Evolutionary conservation across 2,113 vertebrate species (phyloP), one percentile per base, ranked within the genome.

Genomic region (Trachemys scripta): DNA sequence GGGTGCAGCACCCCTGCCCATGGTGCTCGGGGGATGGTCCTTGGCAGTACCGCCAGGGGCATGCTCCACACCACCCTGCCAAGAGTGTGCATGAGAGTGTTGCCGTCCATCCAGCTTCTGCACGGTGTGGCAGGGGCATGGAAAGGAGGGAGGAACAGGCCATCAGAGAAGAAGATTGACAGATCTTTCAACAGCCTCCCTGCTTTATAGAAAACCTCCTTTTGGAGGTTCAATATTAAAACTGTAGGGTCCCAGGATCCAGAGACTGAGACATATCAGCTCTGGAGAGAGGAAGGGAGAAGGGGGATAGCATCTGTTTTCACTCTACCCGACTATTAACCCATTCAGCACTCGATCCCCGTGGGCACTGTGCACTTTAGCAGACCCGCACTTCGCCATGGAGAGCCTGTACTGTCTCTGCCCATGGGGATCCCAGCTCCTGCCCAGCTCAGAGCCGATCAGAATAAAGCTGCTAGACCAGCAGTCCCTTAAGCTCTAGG

Each of bases 241-340:
- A 35, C 20, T 6, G 42, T 5, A 20, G 49, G 3, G 47, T 19
- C 17, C 1, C 42, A 35, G 42, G 13, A 10, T 38, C 22, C n/a
- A 22, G 80, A 35, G 2, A 9, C 1, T 72, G 75, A 90, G 93
- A 50, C 42, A 93, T 8, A 14, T 27, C 69, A 80, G 51, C 87
- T 47, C 12, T 87, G 92, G 93, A 95, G 51, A 45, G 78, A 96
- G 95, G 94, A 87, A 51, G 88, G 87, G 89, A 92, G 31, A 62
- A 27, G 56, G 3, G 8, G 35, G 16, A 38, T n/a, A 69, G 35
- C 81, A 6, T 72, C 87, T 88, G 80, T 84, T 89, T 56, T 84
- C 78, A 47, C 79, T 56, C 54, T 79, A 75, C 51, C 80, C 65
- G 9, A 27, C 50, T 27, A 83, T 84, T 82, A 62, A 51, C 87